Base-by-base conservation (phyloP, 2,888 invertebrate species). In the Thymelicus acteon region DNA sequence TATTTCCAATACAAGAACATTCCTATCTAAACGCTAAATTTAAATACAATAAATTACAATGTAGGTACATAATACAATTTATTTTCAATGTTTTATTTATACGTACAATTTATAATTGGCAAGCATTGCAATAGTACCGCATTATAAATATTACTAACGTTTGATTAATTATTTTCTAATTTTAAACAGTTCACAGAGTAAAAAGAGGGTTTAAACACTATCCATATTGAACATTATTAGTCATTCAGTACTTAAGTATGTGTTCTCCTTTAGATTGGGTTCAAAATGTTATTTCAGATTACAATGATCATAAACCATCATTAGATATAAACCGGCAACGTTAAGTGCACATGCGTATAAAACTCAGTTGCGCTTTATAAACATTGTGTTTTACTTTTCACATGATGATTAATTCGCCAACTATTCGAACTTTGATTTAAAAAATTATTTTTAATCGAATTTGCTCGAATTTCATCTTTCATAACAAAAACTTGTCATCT, bases 81-180 rank as follows among this genome's bases (percentile, higher is more conserved):
- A 37, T 52, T 40, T 40, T 10, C 31, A 15, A 24, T 5, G 15
- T 48, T 49, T 15, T 15, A 39, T 8, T 2, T 6, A 63, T 24
- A 8, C 15, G 13, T 54, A 52, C 40, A 64, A 67, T 52, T 44
- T 37, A 6, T 40, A 44, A 67, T 54, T 67, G 67, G 67, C 67
- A 67, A 67, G 67, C 24, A 52, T 61, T 52, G 67, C 24, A 67
- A 67, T 37, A 49, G 48, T 48, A 24, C 39, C 39, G 39, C 48
- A 44, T 24, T 24, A 31, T 44, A 61, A 52, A 24, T 44, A 52
- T 12, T 12, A 4, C 39, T 54, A 52, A n/a, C 7, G 7, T 40
- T 64, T 54, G 40, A 10, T 37, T 54, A 52, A 8, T 49, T 63
- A 4, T 19, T 15, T 63, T 39, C 49, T 37, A 54, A 37, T 39